Evolutionary conservation across 2,888 invertebrate genomes (phyloP).

Genomic region (Prostheceraeus crozeri): DNA sequence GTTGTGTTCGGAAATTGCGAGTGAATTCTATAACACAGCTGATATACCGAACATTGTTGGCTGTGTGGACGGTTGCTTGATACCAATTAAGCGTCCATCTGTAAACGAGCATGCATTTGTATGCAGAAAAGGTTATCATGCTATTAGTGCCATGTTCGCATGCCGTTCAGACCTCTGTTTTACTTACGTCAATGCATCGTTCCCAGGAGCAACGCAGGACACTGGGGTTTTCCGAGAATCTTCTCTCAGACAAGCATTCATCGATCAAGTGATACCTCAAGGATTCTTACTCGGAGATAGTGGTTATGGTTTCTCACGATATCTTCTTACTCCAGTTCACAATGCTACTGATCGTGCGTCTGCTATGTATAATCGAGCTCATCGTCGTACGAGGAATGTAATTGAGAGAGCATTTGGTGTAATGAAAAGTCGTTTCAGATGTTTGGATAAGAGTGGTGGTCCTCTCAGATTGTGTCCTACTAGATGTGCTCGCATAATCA

Average conservation of each 20-base stretch:
- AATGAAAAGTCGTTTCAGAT: background rate
- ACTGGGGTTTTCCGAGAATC: conserved; percentile 2
- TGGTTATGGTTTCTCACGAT: no score
- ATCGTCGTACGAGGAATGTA: no score
- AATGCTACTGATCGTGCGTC: no score
- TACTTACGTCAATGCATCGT: background rate
- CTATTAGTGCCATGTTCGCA: background rate
- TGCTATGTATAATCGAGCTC: no score
- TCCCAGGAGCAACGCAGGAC: conserved; percentile 7
- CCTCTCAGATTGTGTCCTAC: conserved; percentile 2
- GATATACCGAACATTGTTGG: conserved; percentile 4
- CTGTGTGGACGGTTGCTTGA: background rate
- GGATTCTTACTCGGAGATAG: background rate
- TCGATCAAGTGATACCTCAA: background rate
- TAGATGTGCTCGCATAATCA: conserved; percentile 11
- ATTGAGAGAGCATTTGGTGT: background rate
- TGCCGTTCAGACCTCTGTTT: background rate
- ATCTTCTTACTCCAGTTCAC: conserved; percentile 1
- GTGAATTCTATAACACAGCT: background rate
- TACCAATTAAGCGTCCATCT: conserved; percentile 5
- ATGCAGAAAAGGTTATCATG: background rate
- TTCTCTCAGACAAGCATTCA: background rate
- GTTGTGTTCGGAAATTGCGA: conserved; percentile 7
- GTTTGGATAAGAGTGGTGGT: conserved; percentile 19
- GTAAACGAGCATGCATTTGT: background rate